Evolutionary conservation across 2,888 invertebrate species (phyloP).

Genomic region (Pyrrhopygopsis socrates): DNA sequence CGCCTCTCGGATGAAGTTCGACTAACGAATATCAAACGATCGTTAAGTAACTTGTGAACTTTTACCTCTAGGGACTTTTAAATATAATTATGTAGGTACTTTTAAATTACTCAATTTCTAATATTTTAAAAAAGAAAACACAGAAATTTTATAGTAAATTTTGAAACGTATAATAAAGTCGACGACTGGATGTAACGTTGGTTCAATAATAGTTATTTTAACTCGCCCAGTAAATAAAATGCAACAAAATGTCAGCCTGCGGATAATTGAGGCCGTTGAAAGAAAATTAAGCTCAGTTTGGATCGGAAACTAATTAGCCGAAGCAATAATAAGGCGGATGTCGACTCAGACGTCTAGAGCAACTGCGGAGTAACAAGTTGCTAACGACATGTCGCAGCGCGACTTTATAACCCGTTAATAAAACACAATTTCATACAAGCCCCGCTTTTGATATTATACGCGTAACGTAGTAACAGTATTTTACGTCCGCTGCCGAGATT

Average conservation of each 20-base stretch:
- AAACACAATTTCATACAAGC: conserved; percentile 94
- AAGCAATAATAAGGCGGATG: conserved; percentile 91
- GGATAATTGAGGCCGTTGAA: conserved; percentile 36
- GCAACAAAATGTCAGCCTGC: conserved; percentile 17
- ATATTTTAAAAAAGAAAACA: background rate
- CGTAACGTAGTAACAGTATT: conserved; percentile 92
- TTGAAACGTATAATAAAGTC: background rate
- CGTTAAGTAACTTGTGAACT: too few species aligned
- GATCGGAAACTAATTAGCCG: conserved; percentile 93
- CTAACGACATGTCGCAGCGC: conserved; percentile 92
- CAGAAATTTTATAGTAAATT: background rate
- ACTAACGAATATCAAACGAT: background rate
- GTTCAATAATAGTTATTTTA: conserved; percentile 27
- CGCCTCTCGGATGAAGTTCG: background rate
- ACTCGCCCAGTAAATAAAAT: conserved; percentile 29
- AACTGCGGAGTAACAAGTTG: conserved; percentile 91
- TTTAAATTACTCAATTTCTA: background rate
- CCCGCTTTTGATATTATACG: conserved; percentile 90
- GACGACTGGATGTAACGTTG: background rate
- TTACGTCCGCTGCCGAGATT: conserved; percentile 93
- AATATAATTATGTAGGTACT: too few species aligned
- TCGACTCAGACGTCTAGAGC: conserved; percentile 89
- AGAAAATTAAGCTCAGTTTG: conserved; percentile 83
- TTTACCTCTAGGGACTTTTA: too few species aligned
- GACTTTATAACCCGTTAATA: conserved; percentile 94